Evolutionary conservation across 2,888 invertebrate genomes (phyloP).

Genomic region (Amphiduros pacificus): DNA sequence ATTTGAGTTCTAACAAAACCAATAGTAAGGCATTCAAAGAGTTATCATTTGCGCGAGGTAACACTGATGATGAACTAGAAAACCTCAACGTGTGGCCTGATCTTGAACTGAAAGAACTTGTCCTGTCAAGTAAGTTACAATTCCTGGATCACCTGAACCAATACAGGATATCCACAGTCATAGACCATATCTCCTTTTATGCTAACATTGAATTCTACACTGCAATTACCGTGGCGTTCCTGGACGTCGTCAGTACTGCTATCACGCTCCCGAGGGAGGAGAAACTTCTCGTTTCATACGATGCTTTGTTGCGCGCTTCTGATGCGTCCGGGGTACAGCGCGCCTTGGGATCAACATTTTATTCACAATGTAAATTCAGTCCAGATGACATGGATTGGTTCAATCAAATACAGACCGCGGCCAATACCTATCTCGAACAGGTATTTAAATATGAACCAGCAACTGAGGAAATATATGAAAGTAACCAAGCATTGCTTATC

Average conservation of each 20-base stretch:
- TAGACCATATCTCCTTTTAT: background rate
- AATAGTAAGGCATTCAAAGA: background rate
- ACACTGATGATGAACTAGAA: background rate
- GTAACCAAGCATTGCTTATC: background rate
- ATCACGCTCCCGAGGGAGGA: background rate
- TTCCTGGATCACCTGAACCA: background rate
- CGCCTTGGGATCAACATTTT: constrained; percentile 15
- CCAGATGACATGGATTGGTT: background rate
- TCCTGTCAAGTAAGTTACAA: background rate
- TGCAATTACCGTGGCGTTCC: constrained; percentile 3
- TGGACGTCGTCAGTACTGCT: background rate
- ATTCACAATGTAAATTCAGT: background rate
- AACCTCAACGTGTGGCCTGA: background rate
- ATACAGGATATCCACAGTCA: background rate
- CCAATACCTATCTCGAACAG: background rate
- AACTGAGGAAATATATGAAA: background rate
- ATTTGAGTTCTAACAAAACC: background rate
- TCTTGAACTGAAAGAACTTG: background rate
- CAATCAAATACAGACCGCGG: background rate
- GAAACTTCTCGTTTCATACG: constrained; percentile 12
- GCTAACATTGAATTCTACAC: constrained; percentile 14
- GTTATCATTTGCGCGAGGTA: background rate
- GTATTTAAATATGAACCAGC: constrained; percentile 2
- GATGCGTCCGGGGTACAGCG: constrained; percentile 12
- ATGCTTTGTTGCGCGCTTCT: constrained; percentile 2